Evolutionary conservation across 2,113 vertebrate genomes (phyloP).

Genomic region (Dolichotis patagonum): DNA sequence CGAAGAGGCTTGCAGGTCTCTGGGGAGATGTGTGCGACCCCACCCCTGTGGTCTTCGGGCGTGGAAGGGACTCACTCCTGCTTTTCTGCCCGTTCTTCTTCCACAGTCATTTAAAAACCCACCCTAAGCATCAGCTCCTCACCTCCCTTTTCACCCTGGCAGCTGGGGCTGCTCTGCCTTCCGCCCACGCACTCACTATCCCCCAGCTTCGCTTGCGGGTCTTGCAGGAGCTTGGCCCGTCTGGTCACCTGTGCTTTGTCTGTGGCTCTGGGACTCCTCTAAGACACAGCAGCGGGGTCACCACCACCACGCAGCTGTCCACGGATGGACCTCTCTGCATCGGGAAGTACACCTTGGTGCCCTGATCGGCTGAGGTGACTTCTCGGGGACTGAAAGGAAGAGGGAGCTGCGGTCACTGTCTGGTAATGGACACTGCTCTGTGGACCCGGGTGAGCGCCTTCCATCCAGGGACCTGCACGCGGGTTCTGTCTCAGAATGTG

Average conservation of each 20-base stretch:
- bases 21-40: background rate
- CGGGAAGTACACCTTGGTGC: fast-evolving
- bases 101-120: background rate
- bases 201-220: background rate
- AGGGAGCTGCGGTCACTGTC: background rate
- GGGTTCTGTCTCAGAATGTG: background rate
- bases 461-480: fast-evolving
- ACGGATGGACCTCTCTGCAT: background rate
- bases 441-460: too few relatives aligned
- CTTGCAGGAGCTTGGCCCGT: background rate
- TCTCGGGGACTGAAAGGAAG: background rate
- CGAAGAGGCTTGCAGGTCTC: background rate
- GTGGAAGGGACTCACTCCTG: background rate
- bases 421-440: background rate
- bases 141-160: background rate
- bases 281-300: background rate
- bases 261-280: too few relatives aligned
- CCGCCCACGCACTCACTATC: fast-evolving
- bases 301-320: background rate
- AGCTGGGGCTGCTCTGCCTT: too few relatives aligned
- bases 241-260: fast-evolving
- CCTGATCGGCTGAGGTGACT: too few relatives aligned
- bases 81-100: background rate
- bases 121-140: background rate
- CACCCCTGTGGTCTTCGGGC: fast-evolving